Percentiles rank a stretch among this genome's conserved stretches.
These are phyloP conservation scores for Zaprionus taronus DNA, from an alignment of 1,140 invertebrate species.

Conservation along the genomic window DNA sequence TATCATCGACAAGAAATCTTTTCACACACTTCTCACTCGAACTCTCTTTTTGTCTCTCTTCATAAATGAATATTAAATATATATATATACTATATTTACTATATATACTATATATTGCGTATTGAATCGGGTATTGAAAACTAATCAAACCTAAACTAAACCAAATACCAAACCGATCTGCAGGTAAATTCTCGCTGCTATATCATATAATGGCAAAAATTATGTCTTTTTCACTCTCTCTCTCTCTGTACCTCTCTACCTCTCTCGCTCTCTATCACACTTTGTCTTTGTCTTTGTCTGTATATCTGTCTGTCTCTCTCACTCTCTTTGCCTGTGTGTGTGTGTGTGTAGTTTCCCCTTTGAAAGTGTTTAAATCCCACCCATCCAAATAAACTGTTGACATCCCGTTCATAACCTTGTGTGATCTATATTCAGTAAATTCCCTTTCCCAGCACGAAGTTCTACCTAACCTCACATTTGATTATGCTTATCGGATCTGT, in stretches of 20 bases:
- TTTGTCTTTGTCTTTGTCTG: slow-evolving; percentile 16
- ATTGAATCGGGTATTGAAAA: slow-evolving; percentile 38
- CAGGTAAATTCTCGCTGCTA: slow-evolving; percentile 72
- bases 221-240: slow-evolving; percentile 36
- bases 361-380: not conserved
- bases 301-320: not conserved
- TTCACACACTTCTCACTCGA: not conserved
- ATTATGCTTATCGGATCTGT: slow-evolving; percentile 3
- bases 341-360: not conserved
- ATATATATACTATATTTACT: slow-evolving; percentile 29
- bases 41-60: slow-evolving; percentile 17
- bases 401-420: not conserved
- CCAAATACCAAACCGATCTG: slow-evolving; percentile 51
- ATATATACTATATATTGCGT: slow-evolving; percentile 41
- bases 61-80: slow-evolving; percentile 6
- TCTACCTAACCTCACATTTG: slow-evolving; percentile 1
- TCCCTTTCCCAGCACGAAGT: slow-evolving; percentile 1
- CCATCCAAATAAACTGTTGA: not conserved
- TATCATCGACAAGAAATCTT: not conserved
- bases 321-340: not conserved
- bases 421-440: not conserved
- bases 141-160: slow-evolving; percentile 36
- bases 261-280: slow-evolving; percentile 16
- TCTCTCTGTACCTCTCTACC: slow-evolving; percentile 9
- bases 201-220: slow-evolving; percentile 61